Conservation (phyloP, 2,113 vertebrate species). For the Pelmatolapia mariae region DNA sequence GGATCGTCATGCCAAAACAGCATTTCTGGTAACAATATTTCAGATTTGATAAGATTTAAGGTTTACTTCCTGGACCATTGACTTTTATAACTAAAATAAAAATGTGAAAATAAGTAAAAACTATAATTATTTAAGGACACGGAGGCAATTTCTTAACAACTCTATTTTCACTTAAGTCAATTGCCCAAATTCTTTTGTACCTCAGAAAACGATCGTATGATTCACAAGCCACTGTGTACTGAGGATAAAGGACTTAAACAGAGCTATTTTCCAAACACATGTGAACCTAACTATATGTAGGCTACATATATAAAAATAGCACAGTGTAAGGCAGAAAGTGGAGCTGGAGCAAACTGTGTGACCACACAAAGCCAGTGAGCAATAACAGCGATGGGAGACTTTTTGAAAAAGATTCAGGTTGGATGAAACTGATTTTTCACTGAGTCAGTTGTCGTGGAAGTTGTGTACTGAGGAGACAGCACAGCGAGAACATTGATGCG, state of each 20-base stretch:
- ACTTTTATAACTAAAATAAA: background rate
- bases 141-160: background rate
- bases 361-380: background rate
- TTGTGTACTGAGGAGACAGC: background rate
- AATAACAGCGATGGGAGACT: background rate
- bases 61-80: background rate
- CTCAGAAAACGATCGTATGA: background rate
- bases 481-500: conserved; percentile 1
- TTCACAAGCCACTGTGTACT: background rate
- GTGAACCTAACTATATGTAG: background rate
- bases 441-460: background rate
- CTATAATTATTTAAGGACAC: background rate
- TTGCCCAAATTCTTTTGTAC: background rate
- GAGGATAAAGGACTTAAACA: background rate
- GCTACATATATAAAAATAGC: background rate
- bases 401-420: background rate
- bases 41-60: background rate
- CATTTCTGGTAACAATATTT: background rate
- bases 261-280: background rate
- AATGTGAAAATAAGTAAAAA: background rate
- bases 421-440: background rate
- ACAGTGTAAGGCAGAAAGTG: background rate
- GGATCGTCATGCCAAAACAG: background rate
- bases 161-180: background rate
- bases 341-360: background rate